phyloP scores from a whole-genome alignment of 92 coral and sea anemone species.

The Zoanthus gigantus region DNA sequence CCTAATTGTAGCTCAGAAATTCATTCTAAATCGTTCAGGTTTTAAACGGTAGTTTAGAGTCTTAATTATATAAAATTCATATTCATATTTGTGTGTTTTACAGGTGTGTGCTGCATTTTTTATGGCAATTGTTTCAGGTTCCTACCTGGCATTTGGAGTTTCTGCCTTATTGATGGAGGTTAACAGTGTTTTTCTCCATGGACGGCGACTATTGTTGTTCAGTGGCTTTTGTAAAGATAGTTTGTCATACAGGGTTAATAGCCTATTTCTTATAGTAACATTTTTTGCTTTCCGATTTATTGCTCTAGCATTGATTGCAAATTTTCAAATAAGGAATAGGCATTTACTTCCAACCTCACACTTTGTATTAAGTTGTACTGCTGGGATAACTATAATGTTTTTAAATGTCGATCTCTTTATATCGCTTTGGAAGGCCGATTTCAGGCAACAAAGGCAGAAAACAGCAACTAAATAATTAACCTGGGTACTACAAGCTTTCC shows the following conservation, averaged over 20 bases:
- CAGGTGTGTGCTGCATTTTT: constrained; percentile 81
- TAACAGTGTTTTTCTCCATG: constrained; percentile 87
- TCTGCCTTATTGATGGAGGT: constrained; percentile 88
- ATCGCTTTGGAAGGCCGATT: constrained; percentile 83
- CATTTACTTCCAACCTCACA: constrained; percentile 60
- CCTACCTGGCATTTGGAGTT: constrained; percentile 75
- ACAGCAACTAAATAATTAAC: not conserved
- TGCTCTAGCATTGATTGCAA: constrained; percentile 78
- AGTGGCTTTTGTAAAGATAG: constrained; percentile 72
- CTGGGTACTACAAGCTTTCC: no score
- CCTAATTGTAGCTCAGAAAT: no score
- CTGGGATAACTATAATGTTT: constrained; percentile 59
- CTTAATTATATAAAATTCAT: no score
- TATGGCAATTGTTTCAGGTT: constrained; percentile 60
- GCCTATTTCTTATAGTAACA: constrained; percentile 68
- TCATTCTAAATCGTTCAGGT: no score
- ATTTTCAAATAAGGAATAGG: constrained; percentile 70
- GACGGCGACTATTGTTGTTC: constrained; percentile 74
- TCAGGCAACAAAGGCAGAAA: constrained; percentile 35
- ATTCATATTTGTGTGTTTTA: not conserved
- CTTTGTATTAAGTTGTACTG: constrained; percentile 69
- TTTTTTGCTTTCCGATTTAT: constrained; percentile 85
- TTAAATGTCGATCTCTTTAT: constrained; percentile 70
- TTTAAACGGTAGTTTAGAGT: no score
- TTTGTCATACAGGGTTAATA: constrained; percentile 64